Base-by-base conservation (phyloP, 1,140 invertebrate species). In the Ephestia elutella region DNA sequence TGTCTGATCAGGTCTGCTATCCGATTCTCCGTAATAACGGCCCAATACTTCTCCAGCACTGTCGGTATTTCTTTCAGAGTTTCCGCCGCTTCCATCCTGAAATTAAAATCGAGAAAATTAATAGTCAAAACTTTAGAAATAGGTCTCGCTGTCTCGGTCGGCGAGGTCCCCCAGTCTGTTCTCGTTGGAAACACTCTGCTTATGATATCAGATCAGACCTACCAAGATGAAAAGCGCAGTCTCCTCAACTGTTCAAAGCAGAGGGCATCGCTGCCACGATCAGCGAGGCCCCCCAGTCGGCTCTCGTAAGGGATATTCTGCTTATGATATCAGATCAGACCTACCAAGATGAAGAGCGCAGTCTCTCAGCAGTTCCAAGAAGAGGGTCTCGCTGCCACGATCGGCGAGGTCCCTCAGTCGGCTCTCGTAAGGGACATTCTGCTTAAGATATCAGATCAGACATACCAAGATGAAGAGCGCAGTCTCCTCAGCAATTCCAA, bases 1-100 rank as follows among this genome's bases (percentile, higher is more conserved):
- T 76, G 74, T 75, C 84, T 68, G 54, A 87, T 62, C 5, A 87
- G 60, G 54, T 83, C 82, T 0, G 80, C 79, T 18, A 78, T 78
- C 21, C 76, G 70, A 18, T 68, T 64, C 53, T 83, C 82, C 0
- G 73, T 56, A n/a, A 83, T 66, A 4, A 75, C 61, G 0, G 58
- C 54, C 84, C 84, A 87, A 57, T 76, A 82, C 17, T 75, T 81
- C 0, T 80, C 69, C 35, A 85, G 63, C 0, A 68, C 56, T 48
- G 59, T 66, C 7, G 82, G 79, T 18, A 83, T 18, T 35, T 87
- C 80, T 20, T 79, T 72, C 48, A 87, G 58, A 1, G 75, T 77
- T 1, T 85, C 80, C 10, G 63, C 61, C 38, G 77, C 62, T 66
- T 85, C 70, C 4, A 65, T 60, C 84, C 84, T 86, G 60, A 20